phyloP scores from a whole-genome alignment of 2,797 vertebrate species.

The Gallirallus australis region DNA sequence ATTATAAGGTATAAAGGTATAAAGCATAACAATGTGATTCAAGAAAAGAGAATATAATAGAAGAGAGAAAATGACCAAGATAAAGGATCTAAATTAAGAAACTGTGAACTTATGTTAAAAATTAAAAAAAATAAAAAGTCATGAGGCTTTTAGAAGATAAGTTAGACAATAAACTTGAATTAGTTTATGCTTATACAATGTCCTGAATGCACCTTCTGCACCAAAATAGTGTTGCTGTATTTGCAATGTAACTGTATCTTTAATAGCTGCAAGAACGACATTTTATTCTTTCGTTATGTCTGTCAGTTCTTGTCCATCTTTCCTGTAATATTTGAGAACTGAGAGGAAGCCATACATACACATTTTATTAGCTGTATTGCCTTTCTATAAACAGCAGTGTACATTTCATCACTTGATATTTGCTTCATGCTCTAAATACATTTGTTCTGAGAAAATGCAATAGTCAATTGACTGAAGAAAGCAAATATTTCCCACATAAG shows the following conservation, averaged over 20 bases:
- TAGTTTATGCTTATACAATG: background rate
- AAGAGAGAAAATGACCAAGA: background rate
- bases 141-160: background rate
- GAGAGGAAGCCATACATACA: background rate
- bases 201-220: background rate
- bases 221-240: background rate
- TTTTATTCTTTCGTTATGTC: background rate
- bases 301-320: background rate
- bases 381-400: background rate
- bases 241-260: background rate
- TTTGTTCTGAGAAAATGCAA: slow-evolving; percentile 8
- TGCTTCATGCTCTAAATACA: background rate
- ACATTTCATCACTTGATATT: slow-evolving; percentile 10
- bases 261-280: background rate
- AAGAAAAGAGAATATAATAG: background rate
- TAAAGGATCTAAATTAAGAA: background rate
- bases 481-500: background rate
- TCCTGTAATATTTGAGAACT: background rate
- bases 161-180: background rate
- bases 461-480: background rate
- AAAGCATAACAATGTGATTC: background rate
- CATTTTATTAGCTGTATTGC: background rate
- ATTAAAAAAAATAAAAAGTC: background rate
- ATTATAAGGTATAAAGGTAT: background rate
- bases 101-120: background rate